These are phyloP conservation scores for Xenentodon cancila DNA, from an alignment of 2,797 vertebrate species.

Conservation along the genomic window DNA sequence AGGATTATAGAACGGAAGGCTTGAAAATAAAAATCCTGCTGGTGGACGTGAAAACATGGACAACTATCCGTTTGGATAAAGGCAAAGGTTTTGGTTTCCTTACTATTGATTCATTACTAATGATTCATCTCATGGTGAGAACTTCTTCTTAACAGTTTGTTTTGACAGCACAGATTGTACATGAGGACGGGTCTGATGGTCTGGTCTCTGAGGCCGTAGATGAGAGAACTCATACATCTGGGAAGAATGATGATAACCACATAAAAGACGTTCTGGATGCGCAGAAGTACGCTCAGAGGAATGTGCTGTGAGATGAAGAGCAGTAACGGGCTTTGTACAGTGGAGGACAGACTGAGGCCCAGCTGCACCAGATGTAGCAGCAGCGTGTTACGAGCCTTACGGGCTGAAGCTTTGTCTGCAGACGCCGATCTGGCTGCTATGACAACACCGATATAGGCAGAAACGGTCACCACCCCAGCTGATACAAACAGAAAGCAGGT, in stretches of 20 bases:
- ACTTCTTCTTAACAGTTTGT: not conserved
- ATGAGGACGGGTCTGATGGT: too few relatives aligned
- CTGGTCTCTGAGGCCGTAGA: too few relatives aligned
- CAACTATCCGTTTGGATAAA: too few relatives aligned
- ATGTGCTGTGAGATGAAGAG: not conserved
- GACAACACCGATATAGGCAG: constrained; percentile 51
- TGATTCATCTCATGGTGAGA: too few relatives aligned
- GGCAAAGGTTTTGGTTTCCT: too few relatives aligned
- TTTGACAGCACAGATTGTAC: constrained; percentile 24
- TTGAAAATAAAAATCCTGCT: too few relatives aligned
- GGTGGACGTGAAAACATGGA: too few relatives aligned
- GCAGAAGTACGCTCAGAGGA: not conserved
- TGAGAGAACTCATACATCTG: constrained; percentile 56
- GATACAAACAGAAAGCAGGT: constrained; percentile 34
- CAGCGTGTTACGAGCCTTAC: constrained; percentile 51
- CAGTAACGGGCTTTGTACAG: not conserved
- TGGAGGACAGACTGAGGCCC: constrained; percentile 12
- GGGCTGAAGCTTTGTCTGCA: constrained; percentile 40
- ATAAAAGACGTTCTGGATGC: constrained; percentile 20
- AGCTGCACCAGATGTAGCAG: too few relatives aligned
- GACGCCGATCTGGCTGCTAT: constrained; percentile 52
- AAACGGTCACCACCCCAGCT: constrained; percentile 13
- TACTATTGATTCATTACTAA: too few relatives aligned
- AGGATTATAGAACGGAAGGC: too few relatives aligned
- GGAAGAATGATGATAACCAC: constrained; percentile 31